phyloP scores from a whole-genome alignment of 1,140 invertebrate genomes.

The Drosophila sproati region DNA sequence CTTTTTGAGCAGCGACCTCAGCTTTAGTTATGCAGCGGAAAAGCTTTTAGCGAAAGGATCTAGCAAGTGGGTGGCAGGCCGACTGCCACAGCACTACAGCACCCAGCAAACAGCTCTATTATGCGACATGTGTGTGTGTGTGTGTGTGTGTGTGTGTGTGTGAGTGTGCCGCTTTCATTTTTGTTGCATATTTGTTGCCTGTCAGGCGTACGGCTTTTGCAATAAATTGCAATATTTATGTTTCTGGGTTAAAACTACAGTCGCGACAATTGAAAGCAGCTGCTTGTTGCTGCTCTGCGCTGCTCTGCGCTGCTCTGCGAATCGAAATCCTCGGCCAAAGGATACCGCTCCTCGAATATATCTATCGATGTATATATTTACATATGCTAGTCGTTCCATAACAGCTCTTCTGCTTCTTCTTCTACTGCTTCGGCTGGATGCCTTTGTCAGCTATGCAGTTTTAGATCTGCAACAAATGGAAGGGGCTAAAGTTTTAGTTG shows the following conservation, averaged over 20 bases:
- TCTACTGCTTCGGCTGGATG: neutral
- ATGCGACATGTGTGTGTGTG: neutral
- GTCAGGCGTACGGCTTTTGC: slow-evolving; percentile 4
- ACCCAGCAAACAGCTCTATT: neutral
- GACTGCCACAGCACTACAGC: no score
- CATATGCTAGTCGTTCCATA: slow-evolving; percentile 2
- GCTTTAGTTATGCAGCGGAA: neutral
- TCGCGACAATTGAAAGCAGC: slow-evolving; percentile 61
- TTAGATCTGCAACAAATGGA: slow-evolving; percentile 12
- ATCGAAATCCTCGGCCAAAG: neutral
- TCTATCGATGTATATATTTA: neutral
- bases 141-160: neutral
- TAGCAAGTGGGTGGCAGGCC: neutral
- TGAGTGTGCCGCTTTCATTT: neutral
- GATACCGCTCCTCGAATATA: slow-evolving; percentile 2
- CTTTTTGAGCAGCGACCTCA: neutral
- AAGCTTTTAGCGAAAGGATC: neutral
- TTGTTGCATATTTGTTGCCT: neutral
- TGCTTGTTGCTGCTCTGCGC: slow-evolving; percentile 17
- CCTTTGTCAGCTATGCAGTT: slow-evolving; percentile 21
- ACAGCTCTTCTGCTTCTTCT: neutral
- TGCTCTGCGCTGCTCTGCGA: slow-evolving; percentile 1
- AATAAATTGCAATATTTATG: slow-evolving; percentile 72
- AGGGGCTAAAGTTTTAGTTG: slow-evolving; percentile 7
- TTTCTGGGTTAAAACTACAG: slow-evolving; percentile 74